A percentile compares a stretch with the other conserved stretches of the same genome.
These are phyloP conservation scores for Datnioides undecimradiatus DNA, from an alignment of 2,113 vertebrate genomes.

Conservation along the genomic window DNA sequence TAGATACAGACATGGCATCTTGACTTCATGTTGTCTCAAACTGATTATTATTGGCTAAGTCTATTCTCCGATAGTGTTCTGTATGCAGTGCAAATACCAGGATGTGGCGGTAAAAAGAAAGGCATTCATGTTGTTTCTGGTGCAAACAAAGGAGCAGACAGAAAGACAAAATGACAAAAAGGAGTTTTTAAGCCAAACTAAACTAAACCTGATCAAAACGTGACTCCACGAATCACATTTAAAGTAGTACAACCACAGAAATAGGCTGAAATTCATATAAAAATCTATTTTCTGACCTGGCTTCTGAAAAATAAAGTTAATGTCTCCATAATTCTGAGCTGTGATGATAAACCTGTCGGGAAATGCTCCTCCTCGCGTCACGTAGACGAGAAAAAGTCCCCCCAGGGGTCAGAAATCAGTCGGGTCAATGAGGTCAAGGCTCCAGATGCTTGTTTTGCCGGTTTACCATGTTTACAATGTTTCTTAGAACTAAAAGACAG, in stretches of 20 bases:
- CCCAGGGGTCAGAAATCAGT: slow-evolving; percentile 38
- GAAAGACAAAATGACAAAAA: not conserved
- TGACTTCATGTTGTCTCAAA: not conserved
- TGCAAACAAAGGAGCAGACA: not conserved
- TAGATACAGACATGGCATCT: not conserved
- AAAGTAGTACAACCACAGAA: not conserved
- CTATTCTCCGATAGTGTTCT: not conserved
- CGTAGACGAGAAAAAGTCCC: slow-evolving; percentile 1
- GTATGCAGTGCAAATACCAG: not conserved
- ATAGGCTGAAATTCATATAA: too few relatives aligned
- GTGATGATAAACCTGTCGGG: not conserved
- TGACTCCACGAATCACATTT: too few relatives aligned
- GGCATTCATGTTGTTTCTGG: not conserved
- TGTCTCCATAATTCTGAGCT: not conserved
- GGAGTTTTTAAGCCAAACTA: not conserved
- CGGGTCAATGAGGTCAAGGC: slow-evolving; percentile 58
- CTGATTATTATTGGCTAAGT: not conserved
- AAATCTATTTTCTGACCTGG: not conserved
- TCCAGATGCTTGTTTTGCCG: slow-evolving; percentile 20
- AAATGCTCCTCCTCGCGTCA: slow-evolving; percentile 21
- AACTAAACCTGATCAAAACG: too few relatives aligned
- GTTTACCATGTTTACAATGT: slow-evolving; percentile 2
- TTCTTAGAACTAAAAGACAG: slow-evolving; percentile 10
- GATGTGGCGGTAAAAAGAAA: not conserved
- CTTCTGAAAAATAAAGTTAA: not conserved